Percentiles rank a stretch among this genome's conserved stretches.
These are phyloP conservation scores for Pteria penguin DNA, from an alignment of 2,888 invertebrate species.

Conservation along the genomic window DNA sequence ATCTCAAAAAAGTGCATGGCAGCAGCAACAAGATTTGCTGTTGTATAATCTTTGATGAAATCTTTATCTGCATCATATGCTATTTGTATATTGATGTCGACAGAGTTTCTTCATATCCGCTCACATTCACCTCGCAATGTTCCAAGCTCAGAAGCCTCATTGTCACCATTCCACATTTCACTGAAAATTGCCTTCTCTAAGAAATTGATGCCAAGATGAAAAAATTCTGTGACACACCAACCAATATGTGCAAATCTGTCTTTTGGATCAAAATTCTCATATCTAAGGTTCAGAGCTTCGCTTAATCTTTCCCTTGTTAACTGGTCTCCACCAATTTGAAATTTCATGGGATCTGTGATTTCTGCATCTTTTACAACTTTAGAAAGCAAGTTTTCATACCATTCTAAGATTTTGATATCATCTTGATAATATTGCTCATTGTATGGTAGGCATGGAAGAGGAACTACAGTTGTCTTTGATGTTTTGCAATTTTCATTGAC, in stretches of 20 bases:
- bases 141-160: conserved; percentile 5
- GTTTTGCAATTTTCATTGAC: neutral
- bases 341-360: neutral
- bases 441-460: conserved; percentile 33
- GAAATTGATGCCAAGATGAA: conserved; percentile 49
- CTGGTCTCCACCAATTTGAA: conserved; percentile 52
- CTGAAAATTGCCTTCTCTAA: neutral
- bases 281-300: conserved; percentile 22
- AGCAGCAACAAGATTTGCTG: conserved; percentile 2
- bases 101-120: neutral
- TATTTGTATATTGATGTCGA: conserved; percentile 12
- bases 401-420: conserved; percentile 45
- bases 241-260: conserved; percentile 36
- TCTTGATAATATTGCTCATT: conserved; percentile 50
- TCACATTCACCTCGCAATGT: conserved; percentile 20
- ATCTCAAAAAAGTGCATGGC: conserved; percentile 12
- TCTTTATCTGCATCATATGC: conserved; percentile 24
- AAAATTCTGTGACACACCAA: conserved; percentile 45
- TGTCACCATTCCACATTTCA: neutral
- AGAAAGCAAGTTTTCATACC: conserved; percentile 40
- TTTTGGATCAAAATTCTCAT: conserved; percentile 4
- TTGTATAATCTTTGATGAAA: neutral
- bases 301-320: conserved; percentile 46
- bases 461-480: conserved; percentile 20
- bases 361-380: conserved; percentile 15